phyloP scores from a whole-genome alignment of 2,113 vertebrate species.

The Tragelaphus strepsiceros region DNA sequence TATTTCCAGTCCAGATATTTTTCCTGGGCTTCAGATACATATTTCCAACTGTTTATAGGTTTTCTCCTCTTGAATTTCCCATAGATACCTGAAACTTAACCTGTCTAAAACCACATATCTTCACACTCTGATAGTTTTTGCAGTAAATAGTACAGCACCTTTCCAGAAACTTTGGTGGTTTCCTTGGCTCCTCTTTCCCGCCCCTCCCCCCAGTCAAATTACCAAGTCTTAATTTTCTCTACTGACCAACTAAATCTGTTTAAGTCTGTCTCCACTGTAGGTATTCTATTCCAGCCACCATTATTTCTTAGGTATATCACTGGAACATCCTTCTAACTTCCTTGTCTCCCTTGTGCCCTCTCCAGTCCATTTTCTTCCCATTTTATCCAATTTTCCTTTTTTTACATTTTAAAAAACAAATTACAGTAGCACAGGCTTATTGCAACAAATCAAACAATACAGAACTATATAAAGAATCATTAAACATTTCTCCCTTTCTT shows the following conservation, averaged over 20 bases:
- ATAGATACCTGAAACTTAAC: not conserved
- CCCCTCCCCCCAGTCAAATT: not conserved
- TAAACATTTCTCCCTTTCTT: not conserved
- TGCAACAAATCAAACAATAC: not conserved
- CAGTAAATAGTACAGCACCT: not conserved
- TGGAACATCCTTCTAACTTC: not conserved
- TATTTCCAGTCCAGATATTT: slow-evolving; percentile 6
- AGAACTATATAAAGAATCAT: not conserved
- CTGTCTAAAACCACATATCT: slow-evolving; percentile 10
- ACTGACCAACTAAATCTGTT: not conserved
- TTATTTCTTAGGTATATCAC: not conserved
- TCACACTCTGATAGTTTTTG: slow-evolving; percentile 9
- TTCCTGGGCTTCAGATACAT: not conserved
- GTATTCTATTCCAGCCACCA: not conserved
- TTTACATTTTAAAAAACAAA: not conserved
- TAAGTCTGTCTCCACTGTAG: not conserved
- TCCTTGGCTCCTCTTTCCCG: not conserved
- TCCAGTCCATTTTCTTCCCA: not conserved
- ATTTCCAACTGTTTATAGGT: not conserved
- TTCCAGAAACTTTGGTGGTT: slow-evolving; percentile 12
- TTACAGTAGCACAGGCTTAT: not conserved
- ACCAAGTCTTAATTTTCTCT: not conserved
- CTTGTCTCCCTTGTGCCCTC: not conserved
- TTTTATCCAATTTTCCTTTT: not conserved
- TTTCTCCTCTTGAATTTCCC: not conserved